phyloP scores from a whole-genome alignment of 2,113 vertebrate genomes.

The Triplophysa rosa region DNA sequence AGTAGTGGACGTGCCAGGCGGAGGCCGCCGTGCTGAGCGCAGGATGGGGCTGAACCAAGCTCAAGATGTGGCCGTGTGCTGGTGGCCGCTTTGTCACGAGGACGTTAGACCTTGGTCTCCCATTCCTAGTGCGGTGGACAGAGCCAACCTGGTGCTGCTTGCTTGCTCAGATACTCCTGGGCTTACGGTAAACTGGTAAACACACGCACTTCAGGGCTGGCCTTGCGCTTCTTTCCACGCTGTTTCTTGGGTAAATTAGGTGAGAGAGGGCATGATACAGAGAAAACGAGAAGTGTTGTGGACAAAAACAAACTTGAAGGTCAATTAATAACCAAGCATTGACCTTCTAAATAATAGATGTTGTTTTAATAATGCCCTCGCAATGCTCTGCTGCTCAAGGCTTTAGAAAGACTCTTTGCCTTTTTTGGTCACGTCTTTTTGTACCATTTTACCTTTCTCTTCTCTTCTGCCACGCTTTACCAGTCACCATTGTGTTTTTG shows the following conservation, averaged over 20 bases:
- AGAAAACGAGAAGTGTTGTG: not conserved
- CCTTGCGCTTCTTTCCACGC: not conserved
- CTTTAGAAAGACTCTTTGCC: constrained; percentile 16
- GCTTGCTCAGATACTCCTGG: constrained; percentile 76
- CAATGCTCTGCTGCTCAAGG: constrained; percentile 39
- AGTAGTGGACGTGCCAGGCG: constrained; percentile 77
- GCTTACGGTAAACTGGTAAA: constrained; percentile 79
- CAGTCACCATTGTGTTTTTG: constrained; percentile 1
- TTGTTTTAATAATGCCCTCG: constrained; percentile 45
- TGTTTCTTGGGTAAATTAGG: not conserved
- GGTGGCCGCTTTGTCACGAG: constrained; percentile 81
- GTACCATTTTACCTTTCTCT: not conserved
- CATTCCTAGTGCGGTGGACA: constrained; percentile 75
- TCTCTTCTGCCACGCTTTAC: not conserved
- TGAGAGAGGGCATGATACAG: not conserved
- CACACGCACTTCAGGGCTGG: constrained; percentile 25
- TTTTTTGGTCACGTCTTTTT: not conserved
- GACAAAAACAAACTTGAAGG: constrained; percentile 19
- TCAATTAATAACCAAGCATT: constrained; percentile 51
- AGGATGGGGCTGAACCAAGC: constrained; percentile 76
- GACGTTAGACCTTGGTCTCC: constrained; percentile 88
- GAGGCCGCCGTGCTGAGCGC: constrained; percentile 71
- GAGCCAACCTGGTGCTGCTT: constrained; percentile 86
- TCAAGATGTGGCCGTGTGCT: constrained; percentile 86
- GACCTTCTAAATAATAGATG: constrained; percentile 54